Evolutionary conservation across 1,140 invertebrate species (phyloP).

Genomic region (Trachymyrmex septentrionalis): DNA sequence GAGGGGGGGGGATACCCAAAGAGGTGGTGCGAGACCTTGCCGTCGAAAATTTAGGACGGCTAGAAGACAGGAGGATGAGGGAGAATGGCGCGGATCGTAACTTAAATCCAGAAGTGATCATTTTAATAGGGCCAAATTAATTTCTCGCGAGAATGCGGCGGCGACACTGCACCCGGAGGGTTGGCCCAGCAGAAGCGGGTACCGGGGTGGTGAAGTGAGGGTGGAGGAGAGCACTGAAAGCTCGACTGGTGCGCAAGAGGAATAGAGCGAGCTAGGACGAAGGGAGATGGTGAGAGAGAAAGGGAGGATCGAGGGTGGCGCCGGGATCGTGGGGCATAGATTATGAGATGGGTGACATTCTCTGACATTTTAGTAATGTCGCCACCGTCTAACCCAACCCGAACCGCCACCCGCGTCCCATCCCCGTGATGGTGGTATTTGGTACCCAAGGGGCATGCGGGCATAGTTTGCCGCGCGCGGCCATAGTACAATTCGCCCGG

Average conservation of each 20-base stretch:
- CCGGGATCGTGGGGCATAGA: slow-evolving; percentile 74
- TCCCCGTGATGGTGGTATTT: slow-evolving; percentile 75
- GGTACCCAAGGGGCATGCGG: slow-evolving; percentile 78
- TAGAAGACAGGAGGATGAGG: neutral
- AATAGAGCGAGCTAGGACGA: neutral
- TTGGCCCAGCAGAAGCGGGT: slow-evolving; percentile 15
- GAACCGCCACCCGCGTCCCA: slow-evolving; percentile 20
- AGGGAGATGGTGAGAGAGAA: slow-evolving; percentile 60
- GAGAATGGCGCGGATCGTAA: slow-evolving; percentile 71
- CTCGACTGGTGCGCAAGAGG: slow-evolving; percentile 39
- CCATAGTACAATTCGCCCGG: slow-evolving; percentile 73
- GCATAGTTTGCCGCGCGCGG: slow-evolving; percentile 73
- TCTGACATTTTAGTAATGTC: slow-evolving; percentile 85
- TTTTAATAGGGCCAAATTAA: slow-evolving; percentile 81
- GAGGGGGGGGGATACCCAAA: too few relatives aligned
- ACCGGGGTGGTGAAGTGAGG: slow-evolving; percentile 1
- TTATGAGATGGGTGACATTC: slow-evolving; percentile 84
- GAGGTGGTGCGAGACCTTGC: slow-evolving; percentile 31
- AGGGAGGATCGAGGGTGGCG: slow-evolving; percentile 55
- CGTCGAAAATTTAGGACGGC: slow-evolving; percentile 46
- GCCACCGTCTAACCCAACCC: slow-evolving; percentile 73
- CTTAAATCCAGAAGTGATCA: slow-evolving; percentile 81
- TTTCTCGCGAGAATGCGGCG: slow-evolving; percentile 79
- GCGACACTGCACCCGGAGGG: slow-evolving; percentile 64
- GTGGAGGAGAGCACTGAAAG: slow-evolving; percentile 31